These are phyloP conservation scores for Abrostola tripartita DNA, from an alignment of 2,888 invertebrate species.

Conservation along the genomic window DNA sequence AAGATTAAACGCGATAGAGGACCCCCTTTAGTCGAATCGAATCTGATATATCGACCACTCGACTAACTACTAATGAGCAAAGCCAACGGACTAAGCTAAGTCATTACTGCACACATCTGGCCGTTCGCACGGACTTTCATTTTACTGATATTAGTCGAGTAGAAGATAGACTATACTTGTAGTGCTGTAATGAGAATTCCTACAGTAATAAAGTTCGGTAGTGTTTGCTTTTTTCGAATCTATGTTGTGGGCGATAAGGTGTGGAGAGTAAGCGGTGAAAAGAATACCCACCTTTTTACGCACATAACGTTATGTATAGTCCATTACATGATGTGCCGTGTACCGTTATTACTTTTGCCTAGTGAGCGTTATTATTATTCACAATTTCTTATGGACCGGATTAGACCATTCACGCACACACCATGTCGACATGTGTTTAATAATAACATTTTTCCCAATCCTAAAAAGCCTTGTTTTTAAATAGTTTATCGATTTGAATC, in stretches of 20 bases:
- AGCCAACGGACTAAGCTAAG: slow-evolving; percentile 75
- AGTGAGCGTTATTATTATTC: too few species aligned
- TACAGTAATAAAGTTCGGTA: slow-evolving; percentile 69
- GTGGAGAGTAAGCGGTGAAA: not conserved
- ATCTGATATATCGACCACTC: slow-evolving; percentile 76
- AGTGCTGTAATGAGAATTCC: slow-evolving; percentile 77
- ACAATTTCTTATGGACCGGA: too few species aligned
- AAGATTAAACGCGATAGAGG: slow-evolving; percentile 67
- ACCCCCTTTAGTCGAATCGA: slow-evolving; percentile 69
- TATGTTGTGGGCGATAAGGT: slow-evolving; percentile 46
- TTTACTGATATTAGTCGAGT: slow-evolving; percentile 68
- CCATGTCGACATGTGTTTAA: too few species aligned
- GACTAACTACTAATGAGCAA: slow-evolving; percentile 80
- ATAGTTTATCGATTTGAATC: too few species aligned
- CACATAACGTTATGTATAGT: too few species aligned
- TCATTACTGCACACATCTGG: slow-evolving; percentile 75
- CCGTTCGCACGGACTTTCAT: slow-evolving; percentile 79
- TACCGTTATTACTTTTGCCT: too few species aligned
- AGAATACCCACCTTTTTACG: too few species aligned
- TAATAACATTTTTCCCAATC: too few species aligned
- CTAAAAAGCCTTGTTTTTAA: too few species aligned
- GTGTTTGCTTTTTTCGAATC: slow-evolving; percentile 26
- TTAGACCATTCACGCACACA: too few species aligned
- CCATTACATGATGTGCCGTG: too few species aligned
- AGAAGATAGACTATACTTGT: slow-evolving; percentile 70